Evolutionary conservation across 1,140 invertebrate genomes (phyloP).

Genomic region (Bilobella aurantiaca): DNA sequence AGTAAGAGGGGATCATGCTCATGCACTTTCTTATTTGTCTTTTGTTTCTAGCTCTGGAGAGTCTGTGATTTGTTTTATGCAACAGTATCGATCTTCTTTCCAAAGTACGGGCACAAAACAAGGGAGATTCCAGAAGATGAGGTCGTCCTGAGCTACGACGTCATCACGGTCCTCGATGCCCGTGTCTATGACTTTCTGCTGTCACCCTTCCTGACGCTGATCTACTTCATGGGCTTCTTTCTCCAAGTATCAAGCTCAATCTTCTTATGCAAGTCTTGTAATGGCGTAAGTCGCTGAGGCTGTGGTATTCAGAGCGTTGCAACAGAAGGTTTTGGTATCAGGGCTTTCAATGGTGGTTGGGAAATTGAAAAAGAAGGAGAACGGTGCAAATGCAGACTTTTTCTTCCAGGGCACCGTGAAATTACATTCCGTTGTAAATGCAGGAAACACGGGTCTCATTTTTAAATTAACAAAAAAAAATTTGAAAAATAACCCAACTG

Average conservation of each 20-base stretch:
- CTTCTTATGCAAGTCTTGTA: slow-evolving; percentile 1
- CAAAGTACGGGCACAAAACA: background rate
- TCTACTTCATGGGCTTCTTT: slow-evolving; percentile 6
- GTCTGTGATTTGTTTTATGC: slow-evolving; percentile 1
- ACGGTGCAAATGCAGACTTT: too few species aligned
- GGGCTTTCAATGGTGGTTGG: too few species aligned
- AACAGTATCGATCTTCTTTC: background rate
- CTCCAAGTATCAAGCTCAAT: slow-evolving; percentile 10
- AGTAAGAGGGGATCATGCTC: background rate
- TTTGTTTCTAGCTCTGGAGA: background rate
- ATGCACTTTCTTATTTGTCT: background rate
- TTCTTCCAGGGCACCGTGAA: too few species aligned
- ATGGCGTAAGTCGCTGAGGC: too few species aligned
- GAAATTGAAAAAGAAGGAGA: too few species aligned
- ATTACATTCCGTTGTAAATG: too few species aligned
- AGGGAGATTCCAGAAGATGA: background rate
- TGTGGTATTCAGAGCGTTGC: too few species aligned
- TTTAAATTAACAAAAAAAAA: too few species aligned
- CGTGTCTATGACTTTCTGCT: slow-evolving; percentile 5
- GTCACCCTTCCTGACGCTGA: background rate
- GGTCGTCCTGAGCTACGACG: background rate
- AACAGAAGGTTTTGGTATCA: too few species aligned
- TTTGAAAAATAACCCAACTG: background rate
- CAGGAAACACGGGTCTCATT: too few species aligned
- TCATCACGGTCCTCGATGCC: background rate